Evolutionary conservation across 2,797 vertebrate species (phyloP).

Genomic region (Gadopsis marmoratus): DNA sequence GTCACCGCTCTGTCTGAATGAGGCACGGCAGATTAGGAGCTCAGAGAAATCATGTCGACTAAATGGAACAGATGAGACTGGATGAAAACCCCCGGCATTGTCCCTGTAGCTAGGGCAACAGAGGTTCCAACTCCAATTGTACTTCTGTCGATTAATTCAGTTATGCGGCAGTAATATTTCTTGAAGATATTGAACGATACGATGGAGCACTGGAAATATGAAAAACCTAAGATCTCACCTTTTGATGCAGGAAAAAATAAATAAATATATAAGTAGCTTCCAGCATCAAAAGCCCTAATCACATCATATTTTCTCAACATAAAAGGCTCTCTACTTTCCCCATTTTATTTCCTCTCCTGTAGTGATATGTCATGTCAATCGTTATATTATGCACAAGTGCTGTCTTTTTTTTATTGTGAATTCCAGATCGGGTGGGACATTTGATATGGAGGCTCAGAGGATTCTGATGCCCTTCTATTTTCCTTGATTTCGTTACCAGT

Average conservation of each 20-base stretch:
- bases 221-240: slow-evolving; percentile 80
- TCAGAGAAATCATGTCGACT: slow-evolving; percentile 57
- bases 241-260: slow-evolving; percentile 70
- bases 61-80: slow-evolving; percentile 79
- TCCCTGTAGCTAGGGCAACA: slow-evolving; percentile 73
- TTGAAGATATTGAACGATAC: slow-evolving; percentile 71
- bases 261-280: slow-evolving; percentile 64
- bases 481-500: slow-evolving; percentile 81
- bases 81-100: slow-evolving; percentile 56
- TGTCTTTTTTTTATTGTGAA: slow-evolving; percentile 77
- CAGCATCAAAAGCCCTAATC: slow-evolving; percentile 80
- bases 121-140: slow-evolving; percentile 72
- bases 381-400: slow-evolving; percentile 80
- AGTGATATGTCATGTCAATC: slow-evolving; percentile 80
- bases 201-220: slow-evolving; percentile 61
- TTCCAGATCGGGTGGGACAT: slow-evolving; percentile 74
- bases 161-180: slow-evolving; percentile 77
- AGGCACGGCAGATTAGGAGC: slow-evolving; percentile 69
- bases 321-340: slow-evolving; percentile 70
- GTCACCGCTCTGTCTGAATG: slow-evolving; percentile 63
- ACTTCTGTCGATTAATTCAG: slow-evolving; percentile 74
- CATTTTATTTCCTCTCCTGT: slow-evolving; percentile 72
- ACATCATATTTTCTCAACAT: slow-evolving; percentile 79
- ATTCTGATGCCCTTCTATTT: slow-evolving; percentile 82
- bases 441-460: slow-evolving; percentile 79